Percentiles rank a stretch among this genome's conserved stretches.
phyloP scores from a whole-genome alignment of 2,113 vertebrate species.

The Eulemur macaco region DNA sequence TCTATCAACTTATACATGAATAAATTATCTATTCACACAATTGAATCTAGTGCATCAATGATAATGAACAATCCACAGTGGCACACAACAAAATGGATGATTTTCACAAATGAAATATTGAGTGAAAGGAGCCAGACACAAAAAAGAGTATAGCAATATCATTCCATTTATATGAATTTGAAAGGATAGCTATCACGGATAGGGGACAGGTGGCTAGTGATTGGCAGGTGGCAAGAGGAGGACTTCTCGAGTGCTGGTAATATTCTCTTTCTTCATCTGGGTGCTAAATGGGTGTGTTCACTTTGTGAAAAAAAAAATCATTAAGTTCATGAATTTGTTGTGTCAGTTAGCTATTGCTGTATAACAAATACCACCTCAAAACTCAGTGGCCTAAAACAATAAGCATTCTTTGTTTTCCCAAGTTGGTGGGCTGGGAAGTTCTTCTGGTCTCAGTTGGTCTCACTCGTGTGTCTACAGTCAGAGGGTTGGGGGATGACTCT shows the following conservation, averaged over 20 bases:
- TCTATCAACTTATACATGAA: background rate
- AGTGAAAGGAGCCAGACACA: background rate
- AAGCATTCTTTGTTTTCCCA: background rate
- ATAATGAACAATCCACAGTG: background rate
- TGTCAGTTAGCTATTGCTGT: background rate
- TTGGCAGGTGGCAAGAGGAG: background rate
- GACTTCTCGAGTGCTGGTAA: background rate
- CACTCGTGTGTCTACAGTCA: background rate
- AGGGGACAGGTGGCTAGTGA: background rate
- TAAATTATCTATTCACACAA: background rate
- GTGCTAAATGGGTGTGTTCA: background rate
- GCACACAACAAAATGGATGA: background rate
- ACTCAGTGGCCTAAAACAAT: background rate
- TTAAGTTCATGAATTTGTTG: background rate
- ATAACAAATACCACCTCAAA: background rate
- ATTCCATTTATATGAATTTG: background rate
- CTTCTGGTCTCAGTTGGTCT: background rate
- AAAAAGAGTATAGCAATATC: background rate
- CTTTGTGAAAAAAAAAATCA: background rate
- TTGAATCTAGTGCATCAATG: background rate
- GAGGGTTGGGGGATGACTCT: background rate
- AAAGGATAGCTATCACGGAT: background rate
- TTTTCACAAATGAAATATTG: background rate
- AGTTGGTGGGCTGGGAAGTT: background rate
- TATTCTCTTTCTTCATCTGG: background rate